phyloP scores from a whole-genome alignment of 92 coral and sea anemone genomes.

The Montipora capitata region DNA sequence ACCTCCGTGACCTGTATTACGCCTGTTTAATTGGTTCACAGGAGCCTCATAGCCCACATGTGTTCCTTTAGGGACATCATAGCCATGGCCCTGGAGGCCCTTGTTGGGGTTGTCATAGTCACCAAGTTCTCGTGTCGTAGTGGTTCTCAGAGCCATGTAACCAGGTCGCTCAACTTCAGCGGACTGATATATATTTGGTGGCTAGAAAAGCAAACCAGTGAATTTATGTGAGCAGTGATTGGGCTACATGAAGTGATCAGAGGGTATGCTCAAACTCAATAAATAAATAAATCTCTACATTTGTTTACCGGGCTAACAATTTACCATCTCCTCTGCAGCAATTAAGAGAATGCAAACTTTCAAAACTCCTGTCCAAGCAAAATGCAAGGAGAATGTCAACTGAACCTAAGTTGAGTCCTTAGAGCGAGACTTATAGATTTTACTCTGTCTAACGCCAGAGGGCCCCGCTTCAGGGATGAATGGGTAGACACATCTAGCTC shows the following conservation, averaged over 20 bases:
- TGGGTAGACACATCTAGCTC: too few relatives aligned
- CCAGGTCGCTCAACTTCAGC: background rate
- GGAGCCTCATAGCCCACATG: slow-evolving; percentile 28
- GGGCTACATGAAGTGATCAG: background rate
- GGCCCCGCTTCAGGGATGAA: too few relatives aligned
- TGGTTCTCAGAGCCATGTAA: slow-evolving; percentile 23
- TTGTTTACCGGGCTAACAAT: too few relatives aligned
- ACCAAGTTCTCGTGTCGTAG: background rate
- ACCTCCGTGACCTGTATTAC: background rate
- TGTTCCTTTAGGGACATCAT: slow-evolving; percentile 54
- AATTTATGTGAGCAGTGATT: background rate
- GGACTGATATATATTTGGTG: slow-evolving; percentile 7
- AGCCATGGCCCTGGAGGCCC: slow-evolving; percentile 26
- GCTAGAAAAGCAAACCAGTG: background rate
- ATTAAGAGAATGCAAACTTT: too few relatives aligned
- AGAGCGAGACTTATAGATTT: too few relatives aligned
- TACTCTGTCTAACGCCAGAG: too few relatives aligned
- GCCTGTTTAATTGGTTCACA: slow-evolving; percentile 8
- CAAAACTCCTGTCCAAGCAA: too few relatives aligned
- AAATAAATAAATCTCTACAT: too few relatives aligned
- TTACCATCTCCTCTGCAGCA: too few relatives aligned
- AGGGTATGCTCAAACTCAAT: too few relatives aligned
- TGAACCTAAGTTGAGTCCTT: too few relatives aligned
- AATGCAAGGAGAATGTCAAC: too few relatives aligned
- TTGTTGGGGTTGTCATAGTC: slow-evolving; percentile 41